A percentile compares a stretch with the other conserved stretches of the same genome.
Conservation (phyloP, 2,888 invertebrate species). For the Sicus ferrugineus region DNA sequence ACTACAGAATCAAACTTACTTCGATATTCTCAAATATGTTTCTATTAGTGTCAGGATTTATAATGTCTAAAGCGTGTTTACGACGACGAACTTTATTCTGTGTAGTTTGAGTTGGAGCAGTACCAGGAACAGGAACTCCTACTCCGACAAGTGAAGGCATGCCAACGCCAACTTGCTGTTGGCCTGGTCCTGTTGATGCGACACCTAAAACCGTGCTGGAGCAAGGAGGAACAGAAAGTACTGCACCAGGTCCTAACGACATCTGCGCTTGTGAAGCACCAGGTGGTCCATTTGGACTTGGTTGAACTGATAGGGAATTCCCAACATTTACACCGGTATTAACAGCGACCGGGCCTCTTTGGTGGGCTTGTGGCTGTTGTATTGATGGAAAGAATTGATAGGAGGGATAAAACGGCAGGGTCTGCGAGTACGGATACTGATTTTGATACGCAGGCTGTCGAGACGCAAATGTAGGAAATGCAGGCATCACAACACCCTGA, state of each 20-base stretch:
- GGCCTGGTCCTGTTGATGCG: slow-evolving; percentile 47
- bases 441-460: slow-evolving; percentile 52
- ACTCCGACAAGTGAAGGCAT: slow-evolving; percentile 53
- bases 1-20: slow-evolving; percentile 44
- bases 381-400: slow-evolving; percentile 44
- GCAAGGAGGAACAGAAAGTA: slow-evolving; percentile 60
- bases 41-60: slow-evolving; percentile 66
- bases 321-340: slow-evolving; percentile 48
- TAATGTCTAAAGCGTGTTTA: slow-evolving; percentile 64
- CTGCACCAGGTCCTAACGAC: slow-evolving; percentile 45
- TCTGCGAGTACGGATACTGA: slow-evolving; percentile 53
- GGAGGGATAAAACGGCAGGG: slow-evolving; percentile 44
- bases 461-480: slow-evolving; percentile 51
- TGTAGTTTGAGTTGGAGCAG: slow-evolving; percentile 44
- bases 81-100: slow-evolving; percentile 54
- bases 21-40: slow-evolving; percentile 60
- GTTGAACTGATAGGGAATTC: slow-evolving; percentile 53
- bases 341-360: slow-evolving; percentile 52
- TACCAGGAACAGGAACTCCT: slow-evolving; percentile 42
- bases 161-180: slow-evolving; percentile 43
- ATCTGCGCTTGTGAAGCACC: slow-evolving; percentile 52
- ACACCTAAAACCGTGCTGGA: slow-evolving; percentile 65
- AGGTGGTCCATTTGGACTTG: slow-evolving; percentile 53
- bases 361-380: slow-evolving; percentile 52
- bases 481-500: slow-evolving; percentile 55